These are phyloP conservation scores for Pelochelys cantorii DNA, from an alignment of 2,797 vertebrate species.

Conservation along the genomic window DNA sequence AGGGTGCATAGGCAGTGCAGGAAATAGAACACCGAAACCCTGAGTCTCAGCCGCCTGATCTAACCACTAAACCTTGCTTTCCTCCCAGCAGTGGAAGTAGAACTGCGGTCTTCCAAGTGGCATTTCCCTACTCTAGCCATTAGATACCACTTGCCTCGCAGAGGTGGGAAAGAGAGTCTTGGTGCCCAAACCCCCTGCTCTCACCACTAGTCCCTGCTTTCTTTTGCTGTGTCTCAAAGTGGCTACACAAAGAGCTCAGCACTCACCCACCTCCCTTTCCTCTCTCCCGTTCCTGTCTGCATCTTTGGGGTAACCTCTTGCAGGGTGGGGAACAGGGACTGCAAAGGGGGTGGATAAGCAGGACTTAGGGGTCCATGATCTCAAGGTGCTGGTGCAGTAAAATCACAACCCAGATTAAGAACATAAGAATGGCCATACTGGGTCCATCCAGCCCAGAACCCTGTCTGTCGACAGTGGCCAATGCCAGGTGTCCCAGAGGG, in stretches of 20 bases:
- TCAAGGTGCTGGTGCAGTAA: neutral
- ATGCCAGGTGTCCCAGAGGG: neutral
- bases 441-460: too few relatives aligned
- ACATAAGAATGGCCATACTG: too few relatives aligned
- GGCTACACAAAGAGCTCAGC: neutral
- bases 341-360: neutral
- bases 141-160: neutral
- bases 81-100: neutral
- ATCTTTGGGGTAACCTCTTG: neutral
- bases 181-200: neutral
- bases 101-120: neutral
- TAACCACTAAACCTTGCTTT: neutral
- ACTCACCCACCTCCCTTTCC: neutral
- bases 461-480: too few relatives aligned
- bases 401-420: neutral
- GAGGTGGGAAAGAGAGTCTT: neutral
- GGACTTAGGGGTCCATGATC: neutral
- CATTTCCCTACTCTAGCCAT: neutral
- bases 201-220: neutral
- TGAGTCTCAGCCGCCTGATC: neutral
- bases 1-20: neutral
- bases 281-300: neutral
- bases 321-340: neutral
- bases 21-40: neutral
- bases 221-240: neutral